Base-by-base conservation (phyloP, 2,797 vertebrate species). In the Cynopterus sphinx region DNA sequence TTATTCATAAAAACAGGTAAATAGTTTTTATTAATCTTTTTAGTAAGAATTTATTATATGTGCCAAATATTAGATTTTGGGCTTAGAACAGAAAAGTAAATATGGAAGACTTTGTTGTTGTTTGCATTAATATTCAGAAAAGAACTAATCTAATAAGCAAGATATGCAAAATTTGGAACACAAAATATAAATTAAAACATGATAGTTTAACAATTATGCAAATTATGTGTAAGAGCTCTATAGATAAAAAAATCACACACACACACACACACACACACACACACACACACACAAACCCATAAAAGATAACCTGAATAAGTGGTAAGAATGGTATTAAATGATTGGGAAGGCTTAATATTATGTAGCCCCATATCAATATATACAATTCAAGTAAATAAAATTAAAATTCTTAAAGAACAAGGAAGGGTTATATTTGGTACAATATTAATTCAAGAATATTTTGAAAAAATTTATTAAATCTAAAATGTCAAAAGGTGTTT, bases 121-220 rank as follows among this genome's bases (percentile, higher is more conserved):
- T 63, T 33, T 77, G 19, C 11, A 17, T 77, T 46, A 57, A 22
- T 41, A 53, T 77, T 85, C 2, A 26, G 49, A 71, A 83, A 89
- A 65, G 11, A 78, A 46, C 17, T 79, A 13, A 67, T 75, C 39
- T 86, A 16, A 91, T 82, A 92, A 95, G 4, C 26, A 94, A 95
- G 83, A 63, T 75, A 67, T 70, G 16, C 46, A 86, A 87, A 70
- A 24, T 43, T 61, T 91, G 13, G 43, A 70, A 77, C 28, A 90
- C 15, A 84, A 70, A 88, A 74, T 84, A 71, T 77, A 82, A 71
- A 71, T 94, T 33, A 91, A 93, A 87, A 77, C 24, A 49, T 31
- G 15, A 77, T 11, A 89, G 9, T 41, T 88, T 87, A 89, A 7
- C 51, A 86, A 43, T 82, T 63, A 55, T 51, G 16, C 36, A 93